Evolutionary conservation across 2,797 vertebrate genomes (phyloP).

Genomic region (Microhierax caerulescens): DNA sequence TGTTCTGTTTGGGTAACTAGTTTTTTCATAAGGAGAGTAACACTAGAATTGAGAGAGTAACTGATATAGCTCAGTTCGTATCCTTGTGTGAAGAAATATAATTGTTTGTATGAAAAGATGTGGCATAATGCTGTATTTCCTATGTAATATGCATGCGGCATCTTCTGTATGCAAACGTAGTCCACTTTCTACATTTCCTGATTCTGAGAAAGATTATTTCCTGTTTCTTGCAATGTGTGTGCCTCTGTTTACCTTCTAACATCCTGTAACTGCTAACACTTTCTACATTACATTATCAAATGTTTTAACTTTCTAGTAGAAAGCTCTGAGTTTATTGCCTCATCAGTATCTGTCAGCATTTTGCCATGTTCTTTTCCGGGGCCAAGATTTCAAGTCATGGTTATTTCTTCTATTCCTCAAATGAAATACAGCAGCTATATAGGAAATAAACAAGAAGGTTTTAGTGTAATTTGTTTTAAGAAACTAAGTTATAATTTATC

Average conservation of each 20-base stretch:
- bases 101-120: neutral
- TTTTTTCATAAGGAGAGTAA: neutral
- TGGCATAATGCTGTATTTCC: neutral
- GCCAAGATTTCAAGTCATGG: neutral
- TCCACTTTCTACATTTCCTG: neutral
- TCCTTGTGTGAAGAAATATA: neutral
- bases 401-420: neutral
- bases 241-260: neutral
- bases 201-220: neutral
- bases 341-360: neutral
- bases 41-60: neutral
- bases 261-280: neutral
- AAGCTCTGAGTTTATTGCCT: neutral
- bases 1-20: neutral
- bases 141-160: neutral
- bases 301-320: neutral
- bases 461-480: neutral
- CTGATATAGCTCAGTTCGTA: fast-evolving
- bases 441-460: neutral
- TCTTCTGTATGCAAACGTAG: neutral
- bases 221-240: neutral
- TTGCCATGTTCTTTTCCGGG: neutral
- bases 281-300: neutral
- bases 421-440: neutral
- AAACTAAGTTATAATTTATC: neutral